A percentile compares a stretch with the other conserved stretches of the same genome.
Evolutionary conservation across 2,888 invertebrate genomes (phyloP).

Genomic region (Melanostoma scalare): DNA sequence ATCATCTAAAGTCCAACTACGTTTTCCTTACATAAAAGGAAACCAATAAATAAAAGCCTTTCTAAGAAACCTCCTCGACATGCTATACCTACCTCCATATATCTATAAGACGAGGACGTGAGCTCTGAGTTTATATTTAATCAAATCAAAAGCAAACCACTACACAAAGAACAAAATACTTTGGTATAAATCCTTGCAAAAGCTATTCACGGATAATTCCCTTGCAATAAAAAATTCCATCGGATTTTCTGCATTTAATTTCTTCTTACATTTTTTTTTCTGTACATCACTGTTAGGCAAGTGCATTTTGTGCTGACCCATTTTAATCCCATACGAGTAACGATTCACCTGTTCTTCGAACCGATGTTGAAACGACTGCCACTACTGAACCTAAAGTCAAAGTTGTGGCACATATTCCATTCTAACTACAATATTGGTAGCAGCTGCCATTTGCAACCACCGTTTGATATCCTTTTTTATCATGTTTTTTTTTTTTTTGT

Average conservation of each 20-base stretch:
- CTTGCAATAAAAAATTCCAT: slow-evolving; percentile 26
- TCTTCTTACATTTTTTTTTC: not conserved
- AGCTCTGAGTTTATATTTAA: slow-evolving; percentile 22
- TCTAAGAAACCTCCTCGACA: slow-evolving; percentile 2
- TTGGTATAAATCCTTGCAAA: slow-evolving; percentile 22
- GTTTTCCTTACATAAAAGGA: no score
- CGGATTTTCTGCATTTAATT: not conserved
- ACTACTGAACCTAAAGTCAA: not conserved
- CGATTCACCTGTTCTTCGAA: slow-evolving; percentile 2
- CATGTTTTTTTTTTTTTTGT: slow-evolving; percentile 15
- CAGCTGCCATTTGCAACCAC: slow-evolving; percentile 35
- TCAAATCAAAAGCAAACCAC: slow-evolving; percentile 31
- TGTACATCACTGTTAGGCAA: no score
- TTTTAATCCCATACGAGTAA: slow-evolving; percentile 27
- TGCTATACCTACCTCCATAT: not conserved
- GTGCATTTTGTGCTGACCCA: slow-evolving; percentile 2
- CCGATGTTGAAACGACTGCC: not conserved
- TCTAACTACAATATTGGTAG: not conserved
- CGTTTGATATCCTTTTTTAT: slow-evolving; percentile 36
- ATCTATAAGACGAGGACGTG: slow-evolving; percentile 13
- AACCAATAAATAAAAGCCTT: slow-evolving; percentile 3
- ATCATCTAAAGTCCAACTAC: no score
- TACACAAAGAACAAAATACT: not conserved
- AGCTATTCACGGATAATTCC: slow-evolving; percentile 30
- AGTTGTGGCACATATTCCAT: slow-evolving; percentile 9